A percentile compares a stretch with the other conserved stretches of the same genome.
phyloP scores from a whole-genome alignment of 2,113 vertebrate species.

The Xerus inauris region DNA sequence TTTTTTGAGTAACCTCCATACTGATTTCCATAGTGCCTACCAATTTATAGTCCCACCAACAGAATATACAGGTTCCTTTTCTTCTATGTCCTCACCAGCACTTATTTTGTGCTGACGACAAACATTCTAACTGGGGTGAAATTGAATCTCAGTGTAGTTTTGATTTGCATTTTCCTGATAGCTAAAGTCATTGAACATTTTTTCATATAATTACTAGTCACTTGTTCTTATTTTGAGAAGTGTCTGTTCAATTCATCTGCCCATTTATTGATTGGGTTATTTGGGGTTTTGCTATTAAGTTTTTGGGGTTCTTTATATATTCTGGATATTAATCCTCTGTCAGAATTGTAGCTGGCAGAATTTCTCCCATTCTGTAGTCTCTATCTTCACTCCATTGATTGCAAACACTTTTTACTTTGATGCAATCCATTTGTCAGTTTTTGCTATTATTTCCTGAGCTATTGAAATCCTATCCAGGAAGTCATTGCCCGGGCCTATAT shows the following conservation, averaged over 20 bases:
- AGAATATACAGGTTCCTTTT: too few species aligned
- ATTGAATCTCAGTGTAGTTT: too few species aligned
- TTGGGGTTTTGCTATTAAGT: background rate
- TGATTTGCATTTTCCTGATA: too few species aligned
- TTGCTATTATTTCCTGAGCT: background rate
- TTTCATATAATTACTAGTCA: background rate
- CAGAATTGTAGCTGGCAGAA: background rate
- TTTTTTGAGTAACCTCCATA: too few species aligned
- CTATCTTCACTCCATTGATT: background rate
- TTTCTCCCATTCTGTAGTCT: background rate
- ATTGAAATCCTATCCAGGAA: background rate
- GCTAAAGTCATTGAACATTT: too few species aligned
- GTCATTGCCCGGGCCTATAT: background rate
- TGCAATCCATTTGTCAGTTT: background rate
- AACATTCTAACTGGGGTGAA: too few species aligned
- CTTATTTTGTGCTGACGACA: too few species aligned
- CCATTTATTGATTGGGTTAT: background rate
- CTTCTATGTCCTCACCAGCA: too few species aligned
- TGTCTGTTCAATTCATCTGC: background rate
- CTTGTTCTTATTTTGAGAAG: background rate
- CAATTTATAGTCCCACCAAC: too few species aligned
- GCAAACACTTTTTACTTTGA: background rate
- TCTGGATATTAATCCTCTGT: background rate
- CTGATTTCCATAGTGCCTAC: too few species aligned
- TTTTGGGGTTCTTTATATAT: background rate